Evolutionary conservation across 2,113 vertebrate species (phyloP), one percentile per base, ranked within the genome.

Genomic region (Promerops cafer): DNA sequence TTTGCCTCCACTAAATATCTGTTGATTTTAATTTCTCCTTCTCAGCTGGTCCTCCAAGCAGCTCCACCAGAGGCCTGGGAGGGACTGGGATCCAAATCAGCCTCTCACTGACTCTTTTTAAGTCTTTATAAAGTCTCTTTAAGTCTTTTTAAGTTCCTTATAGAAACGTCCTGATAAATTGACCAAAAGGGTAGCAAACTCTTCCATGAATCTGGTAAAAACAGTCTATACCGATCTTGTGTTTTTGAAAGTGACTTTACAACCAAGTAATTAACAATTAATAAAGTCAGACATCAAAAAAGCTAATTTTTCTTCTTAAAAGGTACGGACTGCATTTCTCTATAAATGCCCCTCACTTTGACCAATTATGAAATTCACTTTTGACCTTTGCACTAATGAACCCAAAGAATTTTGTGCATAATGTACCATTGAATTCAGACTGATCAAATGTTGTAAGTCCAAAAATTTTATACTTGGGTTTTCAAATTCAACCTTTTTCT

Each of bases 401-500:
- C 8, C 3, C 49, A 63, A 76, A 27, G 6, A 42, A 47, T 52
- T 27, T 64, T 47, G 7, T 44, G 11, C 33, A 24, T 22, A 57
- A 26, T 10, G 97, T 96, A 97, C 97, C 17, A n/a, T 27, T 87
- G 80, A 45, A 56, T 59, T 96, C 44, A 60, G 24, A 22, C 3
- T 93, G 59, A 97, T 45, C 50, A 89, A 86, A 60, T 96, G 28
- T 19, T 96, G 85, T 9, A 97, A 59, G 27, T 93, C 75, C 53
- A 68, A 42, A 21, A 91, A 9, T 40, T 89, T 94, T 15, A 9
- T 33, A 17, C 24, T 82, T 24, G 83, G 28, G 16, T 49, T 69
- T 74, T 91, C 81, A 76, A 98, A 54, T 72, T 96, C 61, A 68
- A 66, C 87, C 31, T 87, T 97, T 96, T 90, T 93, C 60, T 54